phyloP scores from a whole-genome alignment of 2,797 vertebrate species.

The Crocidura indochinensis region DNA sequence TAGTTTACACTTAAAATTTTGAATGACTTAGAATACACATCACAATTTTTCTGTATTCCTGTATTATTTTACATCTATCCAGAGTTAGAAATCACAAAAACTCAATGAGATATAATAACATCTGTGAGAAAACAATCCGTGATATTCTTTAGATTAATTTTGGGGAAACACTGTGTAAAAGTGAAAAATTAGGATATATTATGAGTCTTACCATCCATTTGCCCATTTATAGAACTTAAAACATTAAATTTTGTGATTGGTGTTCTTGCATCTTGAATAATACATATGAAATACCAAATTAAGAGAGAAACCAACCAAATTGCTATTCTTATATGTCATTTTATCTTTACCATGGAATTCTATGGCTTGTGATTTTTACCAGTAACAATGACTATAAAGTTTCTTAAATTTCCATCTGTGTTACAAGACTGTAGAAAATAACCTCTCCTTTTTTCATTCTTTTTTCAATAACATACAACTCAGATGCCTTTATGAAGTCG shows the following conservation, averaged over 20 bases:
- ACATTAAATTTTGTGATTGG: not conserved
- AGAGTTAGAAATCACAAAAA: not conserved
- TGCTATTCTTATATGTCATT: rapidly evolving
- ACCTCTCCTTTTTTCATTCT: not conserved
- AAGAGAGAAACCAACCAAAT: not conserved
- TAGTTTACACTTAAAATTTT: constrained; percentile 20
- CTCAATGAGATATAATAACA: not conserved
- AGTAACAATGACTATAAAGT: not conserved
- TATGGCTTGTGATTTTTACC: constrained; percentile 5
- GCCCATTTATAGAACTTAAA: not conserved
- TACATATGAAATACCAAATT: not conserved
- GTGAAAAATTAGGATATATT: not conserved
- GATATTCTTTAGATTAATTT: not conserved
- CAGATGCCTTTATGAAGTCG: not conserved
- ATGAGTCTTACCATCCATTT: not conserved
- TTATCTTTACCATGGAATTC: not conserved
- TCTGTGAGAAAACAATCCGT: not conserved
- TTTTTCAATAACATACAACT: not conserved
- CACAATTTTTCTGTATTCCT: not conserved
- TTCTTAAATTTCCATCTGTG: not conserved
- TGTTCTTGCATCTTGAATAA: not conserved
- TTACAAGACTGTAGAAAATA: not conserved
- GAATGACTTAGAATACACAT: not conserved
- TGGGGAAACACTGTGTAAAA: not conserved
- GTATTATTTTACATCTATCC: not conserved